Evolutionary conservation across 1,140 invertebrate species (phyloP).

Genomic region (Pantala flavescens): DNA sequence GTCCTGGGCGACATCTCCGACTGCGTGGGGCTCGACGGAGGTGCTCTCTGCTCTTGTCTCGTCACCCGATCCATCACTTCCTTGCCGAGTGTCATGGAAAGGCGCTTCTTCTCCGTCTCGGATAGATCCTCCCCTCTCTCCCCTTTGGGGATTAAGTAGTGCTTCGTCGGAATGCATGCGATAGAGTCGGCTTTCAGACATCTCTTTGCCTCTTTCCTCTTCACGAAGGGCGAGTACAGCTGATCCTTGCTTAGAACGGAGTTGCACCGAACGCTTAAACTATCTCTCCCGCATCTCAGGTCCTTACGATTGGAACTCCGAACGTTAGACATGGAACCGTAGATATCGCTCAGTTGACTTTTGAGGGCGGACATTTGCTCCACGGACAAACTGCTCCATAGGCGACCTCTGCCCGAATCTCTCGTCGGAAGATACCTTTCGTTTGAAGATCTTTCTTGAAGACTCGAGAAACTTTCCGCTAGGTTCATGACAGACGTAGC

Average conservation of each 20-base stretch:
- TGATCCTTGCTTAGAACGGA: conserved; percentile 42
- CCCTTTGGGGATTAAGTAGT: not conserved
- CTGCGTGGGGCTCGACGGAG: conserved; percentile 22
- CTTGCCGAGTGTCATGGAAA: conserved; percentile 58
- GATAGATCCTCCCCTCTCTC: conserved; percentile 34
- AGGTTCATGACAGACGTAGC: conserved; percentile 68
- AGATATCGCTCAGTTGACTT: conserved; percentile 71
- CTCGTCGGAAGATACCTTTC: not conserved
- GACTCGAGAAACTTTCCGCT: conserved; percentile 47
- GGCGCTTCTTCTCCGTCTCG: conserved; percentile 58
- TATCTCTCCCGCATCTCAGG: conserved; percentile 20
- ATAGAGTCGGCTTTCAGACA: conserved; percentile 44
- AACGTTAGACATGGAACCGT: conserved; percentile 39
- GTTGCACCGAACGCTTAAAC: conserved; percentile 57
- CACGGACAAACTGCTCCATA: conserved; percentile 73
- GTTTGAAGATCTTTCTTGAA: conserved; percentile 19
- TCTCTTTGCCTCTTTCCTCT: conserved; percentile 29
- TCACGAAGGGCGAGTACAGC: conserved; percentile 32
- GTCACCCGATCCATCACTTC: conserved; percentile 55
- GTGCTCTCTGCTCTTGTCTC: conserved; percentile 22
- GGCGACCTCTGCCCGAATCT: conserved; percentile 47
- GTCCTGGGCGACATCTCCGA: conserved; percentile 38
- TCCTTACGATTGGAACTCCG: conserved; percentile 26
- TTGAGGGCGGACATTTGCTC: conserved; percentile 74
- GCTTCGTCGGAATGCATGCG: conserved; percentile 34